Percentiles rank a stretch among this genome's conserved stretches.
Conservation (phyloP, 2,113 vertebrate species). For the Myotis lucifugus region DNA sequence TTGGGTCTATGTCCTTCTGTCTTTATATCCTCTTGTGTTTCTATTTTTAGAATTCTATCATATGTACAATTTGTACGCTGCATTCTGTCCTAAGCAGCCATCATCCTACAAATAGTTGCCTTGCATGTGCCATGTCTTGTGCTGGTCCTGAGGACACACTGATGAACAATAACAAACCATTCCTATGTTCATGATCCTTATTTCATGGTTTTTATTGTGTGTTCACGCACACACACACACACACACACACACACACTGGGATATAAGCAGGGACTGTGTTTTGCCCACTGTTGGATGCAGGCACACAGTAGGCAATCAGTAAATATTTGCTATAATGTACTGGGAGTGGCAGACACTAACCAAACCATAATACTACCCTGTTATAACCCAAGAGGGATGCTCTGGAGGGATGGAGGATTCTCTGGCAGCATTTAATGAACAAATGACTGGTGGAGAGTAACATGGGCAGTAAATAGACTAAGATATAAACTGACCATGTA, state of each 20-base stretch:
- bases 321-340: background rate
- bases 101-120: background rate
- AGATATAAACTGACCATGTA: background rate
- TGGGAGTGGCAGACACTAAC: background rate
- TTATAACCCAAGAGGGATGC: too few relatives aligned
- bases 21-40: background rate
- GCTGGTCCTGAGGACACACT: too few relatives aligned
- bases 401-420: too few relatives aligned
- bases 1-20: background rate
- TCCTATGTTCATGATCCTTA: background rate
- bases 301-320: background rate
- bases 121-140: background rate
- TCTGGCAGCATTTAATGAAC: too few relatives aligned
- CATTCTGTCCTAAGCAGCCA: background rate
- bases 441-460: too few relatives aligned
- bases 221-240: background rate
- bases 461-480: background rate
- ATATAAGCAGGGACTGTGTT: background rate
- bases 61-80: background rate
- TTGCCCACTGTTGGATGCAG: background rate
- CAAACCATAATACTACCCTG: background rate
- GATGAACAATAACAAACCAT: background rate
- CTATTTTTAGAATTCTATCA: background rate
- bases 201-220: background rate
- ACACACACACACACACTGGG: background rate